Base-by-base conservation (phyloP, 2,113 vertebrate genomes). In the Odocoileus virginianus region DNA sequence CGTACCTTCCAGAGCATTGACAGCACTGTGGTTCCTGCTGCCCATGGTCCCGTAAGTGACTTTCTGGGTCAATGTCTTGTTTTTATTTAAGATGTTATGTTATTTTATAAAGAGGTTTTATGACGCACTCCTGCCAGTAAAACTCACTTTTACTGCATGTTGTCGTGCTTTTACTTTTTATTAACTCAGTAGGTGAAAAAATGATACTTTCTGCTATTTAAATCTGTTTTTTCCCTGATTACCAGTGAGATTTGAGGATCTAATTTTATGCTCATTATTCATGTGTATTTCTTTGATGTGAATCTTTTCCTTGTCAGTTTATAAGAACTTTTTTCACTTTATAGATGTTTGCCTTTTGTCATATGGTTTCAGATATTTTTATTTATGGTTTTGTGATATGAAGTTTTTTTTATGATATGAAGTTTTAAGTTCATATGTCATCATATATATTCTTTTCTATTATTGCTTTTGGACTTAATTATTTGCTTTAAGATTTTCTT, bases 401-500 rank as follows among this genome's bases (percentile, higher is more conserved):
- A 50, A n/a, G 12, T 78, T 67, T 94, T 89, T 40, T 43, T 83
- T 87, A 33, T 57, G 30, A 30, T 64, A 43, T 45, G 17, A 50
- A n/a, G 9, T 78, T 84, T 94, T 89, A 84, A n/a, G 64, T 60
- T 67, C 14, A 84, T 71, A 76, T 28, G 1, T 61, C 86, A 11
- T 81, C 4, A 7, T 52, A 58, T 33, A 76, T 15, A 67, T 67
- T 95, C 2, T 78, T 95, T 87, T 23, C 10, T 94, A 19, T 54
- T 82, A 82, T 89, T 79, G 47, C 27, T 67, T 67, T 95, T 78
- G 5, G 28, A 17, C 61, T 61, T 50, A 27, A 67, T 43, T 30
- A 71, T 79, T 90, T 93, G 2, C 47, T 67, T 76, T 81, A 85
- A 71, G 16, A 17, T 88, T 82, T 87, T 71, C 8, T 95, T 91